phyloP scores from a whole-genome alignment of 1,140 invertebrate species.

The Pseudomyrmex cubaensis region DNA sequence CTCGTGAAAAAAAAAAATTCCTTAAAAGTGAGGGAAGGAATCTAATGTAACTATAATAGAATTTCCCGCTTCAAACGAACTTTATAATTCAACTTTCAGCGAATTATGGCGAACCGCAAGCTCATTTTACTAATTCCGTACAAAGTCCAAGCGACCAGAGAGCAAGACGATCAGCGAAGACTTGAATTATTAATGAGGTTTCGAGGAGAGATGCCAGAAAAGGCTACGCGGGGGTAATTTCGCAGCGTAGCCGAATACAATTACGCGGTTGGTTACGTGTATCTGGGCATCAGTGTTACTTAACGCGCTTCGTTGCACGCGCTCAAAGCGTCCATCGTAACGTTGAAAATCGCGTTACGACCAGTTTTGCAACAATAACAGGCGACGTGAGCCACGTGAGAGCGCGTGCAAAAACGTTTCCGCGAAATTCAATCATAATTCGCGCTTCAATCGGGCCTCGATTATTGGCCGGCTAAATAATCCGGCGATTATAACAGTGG shows the following conservation, averaged over 20 bases:
- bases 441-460: neutral
- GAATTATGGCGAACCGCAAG: neutral
- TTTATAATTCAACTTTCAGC: neutral
- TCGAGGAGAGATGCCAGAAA: no score
- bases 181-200: conserved; percentile 32
- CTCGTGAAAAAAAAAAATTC: no score
- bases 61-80: no score
- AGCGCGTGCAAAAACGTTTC: conserved; percentile 12
- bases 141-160: neutral
- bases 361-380: conserved; percentile 17
- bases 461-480: conserved; percentile 27
- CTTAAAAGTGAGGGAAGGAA: no score
- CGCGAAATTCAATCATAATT: conserved; percentile 32
- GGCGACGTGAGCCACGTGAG: neutral
- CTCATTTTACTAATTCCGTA: neutral
- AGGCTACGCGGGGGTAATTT: neutral
- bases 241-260: conserved; percentile 25
- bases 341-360: conserved; percentile 17
- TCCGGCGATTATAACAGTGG: conserved; percentile 15
- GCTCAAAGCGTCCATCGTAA: conserved; percentile 36
- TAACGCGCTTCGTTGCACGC: conserved; percentile 16
- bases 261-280: conserved; percentile 45
- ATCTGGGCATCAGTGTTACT: conserved; percentile 52
- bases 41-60: no score
- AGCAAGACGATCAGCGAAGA: neutral